Evolutionary conservation across 2,888 invertebrate species (phyloP).

Genomic region (Sinotaia quadrata): DNA sequence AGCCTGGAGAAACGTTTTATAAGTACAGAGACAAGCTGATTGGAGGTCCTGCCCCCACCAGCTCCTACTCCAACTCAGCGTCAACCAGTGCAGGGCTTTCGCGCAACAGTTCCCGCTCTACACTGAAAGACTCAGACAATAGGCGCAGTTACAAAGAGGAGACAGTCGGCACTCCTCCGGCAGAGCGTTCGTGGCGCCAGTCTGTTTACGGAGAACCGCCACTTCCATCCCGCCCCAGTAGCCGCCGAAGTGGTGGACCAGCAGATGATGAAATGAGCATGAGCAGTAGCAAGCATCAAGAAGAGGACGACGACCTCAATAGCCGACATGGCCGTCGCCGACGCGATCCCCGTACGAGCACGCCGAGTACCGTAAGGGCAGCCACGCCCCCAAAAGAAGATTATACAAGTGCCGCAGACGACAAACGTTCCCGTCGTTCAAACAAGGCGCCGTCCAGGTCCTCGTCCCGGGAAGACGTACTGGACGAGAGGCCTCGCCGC

Average conservation of each 20-base stretch:
- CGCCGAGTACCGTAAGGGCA: conserved; percentile 43
- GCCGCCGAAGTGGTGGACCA: neutral
- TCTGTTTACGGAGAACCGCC: conserved; percentile 60
- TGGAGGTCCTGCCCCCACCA: conserved; percentile 33
- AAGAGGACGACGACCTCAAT: conserved; percentile 41
- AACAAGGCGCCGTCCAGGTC: conserved; percentile 49
- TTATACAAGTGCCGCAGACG: conserved; percentile 37
- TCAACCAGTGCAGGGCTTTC: conserved; percentile 28
- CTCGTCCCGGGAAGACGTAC: conserved; percentile 59
- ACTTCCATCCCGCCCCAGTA: conserved; percentile 6
- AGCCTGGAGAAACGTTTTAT: conserved; percentile 50
- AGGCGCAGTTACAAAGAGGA: conserved; percentile 45
- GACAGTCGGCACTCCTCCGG: conserved; percentile 50
- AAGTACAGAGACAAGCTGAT: conserved; percentile 57
- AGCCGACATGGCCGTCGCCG: conserved; percentile 44
- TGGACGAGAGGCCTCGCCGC: conserved; percentile 54
- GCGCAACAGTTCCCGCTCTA: conserved; percentile 36
- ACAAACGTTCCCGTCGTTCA: conserved; percentile 42
- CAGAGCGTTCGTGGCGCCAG: conserved; percentile 60
- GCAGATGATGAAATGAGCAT: conserved; percentile 28
- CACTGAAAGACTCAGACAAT: conserved; percentile 37
- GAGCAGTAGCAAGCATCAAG: conserved; percentile 22
- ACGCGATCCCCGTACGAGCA: conserved; percentile 54
- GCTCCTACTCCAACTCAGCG: conserved; percentile 12
- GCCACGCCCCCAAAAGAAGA: conserved; percentile 31